Conservation (phyloP, 2,113 vertebrate species). For the Gymnogyps californianus region DNA sequence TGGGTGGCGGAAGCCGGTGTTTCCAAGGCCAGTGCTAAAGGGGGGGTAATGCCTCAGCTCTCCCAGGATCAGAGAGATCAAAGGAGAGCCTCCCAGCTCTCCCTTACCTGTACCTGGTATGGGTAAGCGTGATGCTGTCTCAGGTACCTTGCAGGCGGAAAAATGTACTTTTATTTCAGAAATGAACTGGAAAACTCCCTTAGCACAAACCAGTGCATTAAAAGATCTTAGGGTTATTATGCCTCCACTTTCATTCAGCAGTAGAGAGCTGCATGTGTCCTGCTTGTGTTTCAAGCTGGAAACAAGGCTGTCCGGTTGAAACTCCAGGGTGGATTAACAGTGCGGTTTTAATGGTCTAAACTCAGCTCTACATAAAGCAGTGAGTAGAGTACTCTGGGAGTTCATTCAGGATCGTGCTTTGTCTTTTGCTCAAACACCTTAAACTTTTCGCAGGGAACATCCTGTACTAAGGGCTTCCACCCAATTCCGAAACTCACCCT, state of each 20-base stretch:
- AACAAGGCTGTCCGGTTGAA: neutral
- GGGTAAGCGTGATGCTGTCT: neutral
- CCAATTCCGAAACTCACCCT: neutral
- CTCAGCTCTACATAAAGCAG: neutral
- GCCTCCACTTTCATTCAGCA: neutral
- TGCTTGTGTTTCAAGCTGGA: neutral
- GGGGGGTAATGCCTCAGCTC: neutral
- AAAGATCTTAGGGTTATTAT: neutral
- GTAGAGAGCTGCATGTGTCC: neutral
- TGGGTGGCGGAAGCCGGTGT: neutral
- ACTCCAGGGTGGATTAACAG: neutral
- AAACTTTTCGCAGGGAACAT: neutral
- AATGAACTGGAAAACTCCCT: neutral
- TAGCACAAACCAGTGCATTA: neutral
- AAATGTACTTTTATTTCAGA: neutral
- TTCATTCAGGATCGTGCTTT: neutral
- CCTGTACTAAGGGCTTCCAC: neutral
- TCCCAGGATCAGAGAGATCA: neutral
- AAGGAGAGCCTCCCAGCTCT: too few species aligned
- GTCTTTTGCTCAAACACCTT: neutral
- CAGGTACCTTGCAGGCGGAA: neutral
- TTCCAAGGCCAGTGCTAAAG: neutral
- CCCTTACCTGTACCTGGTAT: neutral
- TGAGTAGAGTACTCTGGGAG: neutral
- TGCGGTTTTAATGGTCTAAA: neutral